Evolutionary conservation across 2,888 invertebrate species (phyloP).

Genomic region (Diadromus collaris): DNA sequence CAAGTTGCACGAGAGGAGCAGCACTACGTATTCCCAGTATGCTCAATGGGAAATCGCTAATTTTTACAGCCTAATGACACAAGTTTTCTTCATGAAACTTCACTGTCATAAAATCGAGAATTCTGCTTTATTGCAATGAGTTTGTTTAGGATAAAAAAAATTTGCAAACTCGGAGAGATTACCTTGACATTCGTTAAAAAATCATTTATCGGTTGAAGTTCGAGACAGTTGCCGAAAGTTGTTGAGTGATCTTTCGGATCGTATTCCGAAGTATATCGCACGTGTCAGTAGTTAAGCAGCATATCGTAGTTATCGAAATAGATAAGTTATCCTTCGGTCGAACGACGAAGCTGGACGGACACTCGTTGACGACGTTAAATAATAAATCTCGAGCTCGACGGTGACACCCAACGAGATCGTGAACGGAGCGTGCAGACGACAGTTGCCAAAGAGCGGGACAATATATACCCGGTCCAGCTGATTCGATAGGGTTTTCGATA

Average conservation of each 20-base stretch:
- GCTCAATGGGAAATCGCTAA: neutral
- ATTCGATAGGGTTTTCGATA: conserved; percentile 10
- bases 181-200: too few relatives aligned
- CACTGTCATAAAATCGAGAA: neutral
- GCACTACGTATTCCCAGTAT: neutral
- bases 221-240: neutral
- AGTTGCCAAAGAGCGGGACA: conserved; percentile 58
- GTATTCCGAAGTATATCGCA: neutral
- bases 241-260: neutral
- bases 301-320: conserved; percentile 1
- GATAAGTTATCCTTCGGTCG: neutral
- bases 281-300: conserved; percentile 1
- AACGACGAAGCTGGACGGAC: neutral
- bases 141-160: neutral
- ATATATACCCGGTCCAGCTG: conserved; percentile 9
- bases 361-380: conserved; percentile 27
- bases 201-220: too few relatives aligned
- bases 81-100: conserved; percentile 9
- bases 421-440: conserved; percentile 65
- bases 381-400: neutral
- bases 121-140: neutral
- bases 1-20: neutral
- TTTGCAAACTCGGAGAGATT: too few relatives aligned
- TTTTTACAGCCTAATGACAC: neutral
- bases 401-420: conserved; percentile 40